These are phyloP conservation scores for Spatula versicolor DNA, from an alignment of 2,797 vertebrate species.

Conservation along the genomic window DNA sequence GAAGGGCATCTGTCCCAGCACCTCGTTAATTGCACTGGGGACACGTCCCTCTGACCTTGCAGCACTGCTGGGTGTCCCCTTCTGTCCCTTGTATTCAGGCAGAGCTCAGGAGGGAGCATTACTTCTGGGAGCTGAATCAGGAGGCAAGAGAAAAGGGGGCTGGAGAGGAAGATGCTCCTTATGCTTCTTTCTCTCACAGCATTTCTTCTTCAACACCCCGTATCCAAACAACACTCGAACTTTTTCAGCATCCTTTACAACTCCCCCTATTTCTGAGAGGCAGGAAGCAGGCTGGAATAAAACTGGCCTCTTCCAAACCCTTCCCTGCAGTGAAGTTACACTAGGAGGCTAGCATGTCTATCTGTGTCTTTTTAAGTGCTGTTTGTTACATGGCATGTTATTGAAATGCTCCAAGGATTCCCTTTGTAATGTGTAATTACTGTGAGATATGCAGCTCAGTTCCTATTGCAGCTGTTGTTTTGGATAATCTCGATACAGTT, in stretches of 20 bases:
- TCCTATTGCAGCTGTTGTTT: slow-evolving; percentile 30
- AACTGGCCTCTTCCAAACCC: not conserved
- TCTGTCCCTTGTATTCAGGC: not conserved
- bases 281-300: not conserved
- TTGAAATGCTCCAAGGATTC: slow-evolving; percentile 50
- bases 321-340: not conserved
- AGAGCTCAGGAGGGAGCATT: not conserved
- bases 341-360: not conserved
- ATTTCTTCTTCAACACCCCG: not conserved
- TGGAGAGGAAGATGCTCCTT: not conserved
- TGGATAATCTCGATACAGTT: slow-evolving; percentile 26
- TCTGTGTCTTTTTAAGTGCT: slow-evolving; percentile 10
- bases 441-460: not conserved
- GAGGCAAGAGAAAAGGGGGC: not conserved
- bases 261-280: not conserved
- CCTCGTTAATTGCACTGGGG: not conserved
- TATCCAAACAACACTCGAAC: not conserved
- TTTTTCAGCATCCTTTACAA: not conserved
- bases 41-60: not conserved
- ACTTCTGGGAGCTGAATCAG: not conserved
- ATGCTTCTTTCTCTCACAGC: not conserved
- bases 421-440: slow-evolving; percentile 50
- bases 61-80: not conserved
- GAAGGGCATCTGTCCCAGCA: not conserved
- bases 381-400: not conserved